Evolutionary conservation across 30 jellyfish, hydroid and myxozoan genomes (phyloP), one percentile per base, ranked within the genome.

Genomic region (Aurelia aurita): DNA sequence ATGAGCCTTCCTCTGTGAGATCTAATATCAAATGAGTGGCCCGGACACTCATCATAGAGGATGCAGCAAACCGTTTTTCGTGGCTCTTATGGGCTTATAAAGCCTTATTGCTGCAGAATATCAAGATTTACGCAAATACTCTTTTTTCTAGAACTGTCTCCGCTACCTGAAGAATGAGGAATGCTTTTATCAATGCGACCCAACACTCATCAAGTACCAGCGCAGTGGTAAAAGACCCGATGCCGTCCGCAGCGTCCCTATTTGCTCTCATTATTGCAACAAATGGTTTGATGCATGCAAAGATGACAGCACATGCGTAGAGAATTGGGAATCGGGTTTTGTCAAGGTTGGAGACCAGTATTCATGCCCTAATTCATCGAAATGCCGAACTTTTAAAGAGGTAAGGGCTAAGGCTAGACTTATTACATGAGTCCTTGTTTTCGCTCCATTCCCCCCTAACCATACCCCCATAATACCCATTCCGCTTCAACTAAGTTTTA

Each of bases 161-260:
- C 58, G 69, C 2, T 81, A 21, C 55, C 15, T 81, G 79, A 58
- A 28, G 27, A 68, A 81, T 15, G 85, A 81, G 31, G 91, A 81
- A 67, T 85, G 95, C 82, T 85, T 85, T 61, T 85, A 73, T 79
- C 95, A 85, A 67, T 85, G 95, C 59, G 91, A 81, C 39, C 91
- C 84, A 27, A 25, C 77, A 1, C 58, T 81, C n/a, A 67, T 81
- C 26, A 46, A 77, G 26, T 81, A 81, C 35, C 84, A 81, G 71
- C 57, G 85, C 57, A 39, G 58, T 13, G 79, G 85, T 14, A 39
- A 39, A 39, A 26, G 66, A 15, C 55, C 77, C 4, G 74, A 81
- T 81, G 85, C 87, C 1, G 89, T 74, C 25, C 31, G 22, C 23
- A 51, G 51, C 22, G 95, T 85, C 72, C 95, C 95, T 2, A 74